Conservation (phyloP, 2,888 invertebrate species). For the Podotricha telesiphe region DNA sequence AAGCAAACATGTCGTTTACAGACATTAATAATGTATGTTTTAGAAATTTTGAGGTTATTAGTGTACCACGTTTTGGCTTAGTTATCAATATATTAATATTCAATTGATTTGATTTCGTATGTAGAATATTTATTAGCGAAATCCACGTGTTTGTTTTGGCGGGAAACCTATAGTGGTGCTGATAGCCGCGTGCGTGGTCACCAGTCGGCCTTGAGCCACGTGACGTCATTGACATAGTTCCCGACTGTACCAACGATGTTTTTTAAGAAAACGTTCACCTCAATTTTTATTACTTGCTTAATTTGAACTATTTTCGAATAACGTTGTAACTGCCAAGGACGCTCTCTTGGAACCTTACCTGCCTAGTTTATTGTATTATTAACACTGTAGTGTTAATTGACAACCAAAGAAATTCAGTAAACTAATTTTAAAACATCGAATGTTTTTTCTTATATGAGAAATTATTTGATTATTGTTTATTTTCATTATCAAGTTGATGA, state of each 20-base stretch:
- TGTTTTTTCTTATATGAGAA: not conserved
- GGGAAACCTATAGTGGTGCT: conserved; percentile 57
- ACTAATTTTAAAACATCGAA: not conserved
- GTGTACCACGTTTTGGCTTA: conserved; percentile 31
- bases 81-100: not conserved
- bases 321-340: conserved; percentile 26
- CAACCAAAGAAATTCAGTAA: not conserved
- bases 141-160: conserved; percentile 61
- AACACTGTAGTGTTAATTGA: conserved; percentile 5
- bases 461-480: not conserved
- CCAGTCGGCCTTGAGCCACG: conserved; percentile 74
- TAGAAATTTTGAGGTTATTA: conserved; percentile 39
- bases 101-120: not conserved
- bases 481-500: not conserved
- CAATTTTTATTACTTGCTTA: conserved; percentile 41
- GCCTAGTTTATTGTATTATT: not conserved
- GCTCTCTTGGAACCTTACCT: not conserved
- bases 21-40: conserved; percentile 7
- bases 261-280: conserved; percentile 45
- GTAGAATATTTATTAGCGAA: conserved; percentile 30
- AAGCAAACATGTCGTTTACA: not conserved
- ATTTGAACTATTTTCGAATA: conserved; percentile 12
- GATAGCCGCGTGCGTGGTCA: conserved; percentile 55
- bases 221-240: conserved; percentile 82
- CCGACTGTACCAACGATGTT: conserved; percentile 62